Conservation (phyloP, 2,888 invertebrate genomes). For the Lordiphosa andalusiaca region DNA sequence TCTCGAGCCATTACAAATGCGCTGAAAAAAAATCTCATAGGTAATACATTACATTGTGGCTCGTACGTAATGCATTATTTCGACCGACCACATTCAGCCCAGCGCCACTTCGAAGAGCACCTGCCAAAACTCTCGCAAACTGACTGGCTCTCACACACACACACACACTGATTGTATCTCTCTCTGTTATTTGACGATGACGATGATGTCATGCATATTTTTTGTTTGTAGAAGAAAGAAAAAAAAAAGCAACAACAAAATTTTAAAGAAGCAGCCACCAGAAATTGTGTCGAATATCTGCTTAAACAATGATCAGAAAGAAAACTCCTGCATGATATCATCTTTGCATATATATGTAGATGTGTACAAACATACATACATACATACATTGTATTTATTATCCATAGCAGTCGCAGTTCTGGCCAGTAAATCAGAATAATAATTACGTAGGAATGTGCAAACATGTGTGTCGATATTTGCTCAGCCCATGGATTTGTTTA, state of each 20-base stretch:
- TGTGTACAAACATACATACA: slow-evolving; percentile 6
- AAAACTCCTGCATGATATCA: slow-evolving; percentile 66
- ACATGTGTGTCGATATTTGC: no score
- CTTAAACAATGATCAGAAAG: slow-evolving; percentile 26
- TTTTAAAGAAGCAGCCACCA: slow-evolving; percentile 22
- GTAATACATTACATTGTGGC: no score
- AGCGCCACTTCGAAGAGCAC: no score
- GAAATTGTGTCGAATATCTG: slow-evolving; percentile 22
- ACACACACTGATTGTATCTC: slow-evolving; percentile 4
- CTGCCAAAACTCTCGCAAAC: neutral
- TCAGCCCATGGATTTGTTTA: slow-evolving; percentile 1
- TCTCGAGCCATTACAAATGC: no score
- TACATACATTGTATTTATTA: neutral
- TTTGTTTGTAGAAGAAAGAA: slow-evolving; percentile 61
- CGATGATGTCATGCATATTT: slow-evolving; percentile 71
- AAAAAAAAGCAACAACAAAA: slow-evolving; percentile 44
- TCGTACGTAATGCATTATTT: no score
- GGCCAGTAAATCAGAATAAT: slow-evolving; percentile 4
- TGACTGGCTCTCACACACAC: slow-evolving; percentile 1
- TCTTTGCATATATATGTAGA: slow-evolving; percentile 30
- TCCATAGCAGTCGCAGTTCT: neutral
- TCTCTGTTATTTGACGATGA: slow-evolving; percentile 30
- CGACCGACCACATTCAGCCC: no score
- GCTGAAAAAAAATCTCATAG: no score
- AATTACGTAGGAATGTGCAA: no score